A percentile compares a stretch with the other conserved stretches of the same genome.
Conservation (phyloP, 2,888 invertebrate species). For the Ochropleura leucogaster region DNA sequence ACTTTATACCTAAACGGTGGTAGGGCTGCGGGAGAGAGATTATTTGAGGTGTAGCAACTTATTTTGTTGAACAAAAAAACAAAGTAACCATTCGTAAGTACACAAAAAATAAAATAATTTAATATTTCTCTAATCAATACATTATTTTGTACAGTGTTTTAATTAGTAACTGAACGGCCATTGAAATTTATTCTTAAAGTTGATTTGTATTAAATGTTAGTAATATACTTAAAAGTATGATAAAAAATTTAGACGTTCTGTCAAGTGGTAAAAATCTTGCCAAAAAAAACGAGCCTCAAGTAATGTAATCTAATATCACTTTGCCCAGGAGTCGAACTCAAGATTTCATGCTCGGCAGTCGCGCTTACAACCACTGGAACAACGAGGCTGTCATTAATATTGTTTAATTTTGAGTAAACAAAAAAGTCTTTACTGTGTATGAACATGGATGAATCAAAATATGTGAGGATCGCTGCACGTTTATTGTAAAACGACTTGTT, state of each 20-base stretch:
- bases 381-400: too few species aligned
- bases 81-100: background rate
- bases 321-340: too few species aligned
- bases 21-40: conserved; percentile 73
- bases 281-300: background rate
- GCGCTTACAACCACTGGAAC: too few species aligned
- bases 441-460: background rate
- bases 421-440: background rate
- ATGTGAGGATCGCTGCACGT: background rate
- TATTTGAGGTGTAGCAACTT: background rate
- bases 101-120: too few species aligned
- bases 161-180: background rate
- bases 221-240: background rate
- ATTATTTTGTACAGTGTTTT: background rate
- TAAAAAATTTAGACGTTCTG: background rate
- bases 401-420: background rate
- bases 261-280: background rate
- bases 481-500: background rate
- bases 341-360: too few species aligned
- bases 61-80: background rate
- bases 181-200: background rate
- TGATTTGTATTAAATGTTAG: background rate
- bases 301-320: too few species aligned
- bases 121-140: too few species aligned
- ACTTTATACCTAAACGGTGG: conserved; percentile 79